phyloP scores from a whole-genome alignment of 1,140 invertebrate genomes.

The silkworm (Bombyx mori) region DNA sequence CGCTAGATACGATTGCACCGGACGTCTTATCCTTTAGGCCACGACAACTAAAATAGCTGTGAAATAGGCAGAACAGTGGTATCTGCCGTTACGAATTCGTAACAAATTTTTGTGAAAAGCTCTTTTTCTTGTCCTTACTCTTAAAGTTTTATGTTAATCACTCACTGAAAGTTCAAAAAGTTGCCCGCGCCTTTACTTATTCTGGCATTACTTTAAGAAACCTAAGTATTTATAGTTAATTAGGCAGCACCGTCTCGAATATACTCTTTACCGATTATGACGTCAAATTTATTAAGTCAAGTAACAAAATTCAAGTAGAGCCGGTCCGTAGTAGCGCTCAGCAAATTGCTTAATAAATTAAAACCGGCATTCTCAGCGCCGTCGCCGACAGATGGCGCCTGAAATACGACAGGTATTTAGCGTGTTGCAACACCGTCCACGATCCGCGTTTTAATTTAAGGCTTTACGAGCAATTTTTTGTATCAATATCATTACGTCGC shows the following conservation, averaged over 20 bases:
- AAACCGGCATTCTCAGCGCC: conserved; percentile 62
- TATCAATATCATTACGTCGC: conserved; percentile 56
- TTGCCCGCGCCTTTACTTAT: too few species aligned
- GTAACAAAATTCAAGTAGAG: conserved; percentile 55
- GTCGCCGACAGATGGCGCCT: conserved; percentile 63
- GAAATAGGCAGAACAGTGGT: too few species aligned
- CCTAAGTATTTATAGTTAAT: conserved; percentile 19
- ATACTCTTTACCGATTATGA: conserved; percentile 52
- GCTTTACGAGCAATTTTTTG: conserved; percentile 64
- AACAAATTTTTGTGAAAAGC: too few species aligned
- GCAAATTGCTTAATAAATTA: conserved; percentile 70
- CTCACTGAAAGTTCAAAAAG: too few species aligned
- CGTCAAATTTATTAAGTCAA: conserved; percentile 61
- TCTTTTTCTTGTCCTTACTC: too few species aligned
- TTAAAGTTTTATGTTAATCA: too few species aligned
- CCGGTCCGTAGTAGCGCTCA: conserved; percentile 51
- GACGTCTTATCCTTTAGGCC: too few species aligned
- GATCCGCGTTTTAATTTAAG: conserved; percentile 65
- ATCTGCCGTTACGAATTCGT: too few species aligned
- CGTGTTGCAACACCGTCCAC: conserved; percentile 59
- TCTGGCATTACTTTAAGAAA: conserved; percentile 2
- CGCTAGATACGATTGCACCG: too few species aligned
- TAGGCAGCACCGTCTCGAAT: conserved; percentile 23
- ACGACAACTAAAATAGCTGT: too few species aligned
- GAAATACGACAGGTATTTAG: conserved; percentile 69